These are phyloP conservation scores for Beroe forskalii DNA, from an alignment of 37 sponge, comb jelly and placozoan genomes.

Conservation along the genomic window DNA sequence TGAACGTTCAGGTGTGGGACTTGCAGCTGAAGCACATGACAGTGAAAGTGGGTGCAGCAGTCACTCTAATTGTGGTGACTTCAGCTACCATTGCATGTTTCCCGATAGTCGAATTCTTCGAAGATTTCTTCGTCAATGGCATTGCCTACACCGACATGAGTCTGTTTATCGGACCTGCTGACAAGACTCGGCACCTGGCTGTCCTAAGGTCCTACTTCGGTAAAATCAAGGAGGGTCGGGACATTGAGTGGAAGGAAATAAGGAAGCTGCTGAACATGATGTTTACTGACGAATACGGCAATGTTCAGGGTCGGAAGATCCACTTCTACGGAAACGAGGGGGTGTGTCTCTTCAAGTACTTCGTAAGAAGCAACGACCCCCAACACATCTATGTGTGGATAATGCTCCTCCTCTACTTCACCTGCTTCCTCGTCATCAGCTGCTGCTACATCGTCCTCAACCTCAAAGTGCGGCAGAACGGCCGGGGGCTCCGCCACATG, in stretches of 20 bases:
- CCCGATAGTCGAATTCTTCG: background rate
- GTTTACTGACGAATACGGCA: slow-evolving; percentile 8
- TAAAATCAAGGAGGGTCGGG: background rate
- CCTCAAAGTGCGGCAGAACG: background rate
- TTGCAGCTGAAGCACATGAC: background rate
- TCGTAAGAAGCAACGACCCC: background rate
- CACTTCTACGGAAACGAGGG: slow-evolving; percentile 44
- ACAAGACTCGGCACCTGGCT: background rate
- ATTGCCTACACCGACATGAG: slow-evolving; percentile 6
- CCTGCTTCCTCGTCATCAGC: slow-evolving; percentile 20
- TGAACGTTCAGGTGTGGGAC: background rate
- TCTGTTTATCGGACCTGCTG: background rate
- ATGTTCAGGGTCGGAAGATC: background rate
- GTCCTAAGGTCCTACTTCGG: background rate
- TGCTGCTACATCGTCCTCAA: background rate
- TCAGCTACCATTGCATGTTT: background rate
- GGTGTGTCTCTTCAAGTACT: slow-evolving; percentile 34
- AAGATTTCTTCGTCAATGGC: slow-evolving; percentile 30
- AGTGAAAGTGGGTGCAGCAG: background rate
- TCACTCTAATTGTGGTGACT: background rate
- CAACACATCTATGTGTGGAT: background rate
- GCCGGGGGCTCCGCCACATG: background rate
- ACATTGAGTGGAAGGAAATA: background rate
- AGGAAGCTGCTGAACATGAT: background rate
- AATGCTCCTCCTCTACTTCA: background rate